Base-by-base conservation (phyloP, 2,888 invertebrate genomes). In the Rhyacophila evoluta region DNA sequence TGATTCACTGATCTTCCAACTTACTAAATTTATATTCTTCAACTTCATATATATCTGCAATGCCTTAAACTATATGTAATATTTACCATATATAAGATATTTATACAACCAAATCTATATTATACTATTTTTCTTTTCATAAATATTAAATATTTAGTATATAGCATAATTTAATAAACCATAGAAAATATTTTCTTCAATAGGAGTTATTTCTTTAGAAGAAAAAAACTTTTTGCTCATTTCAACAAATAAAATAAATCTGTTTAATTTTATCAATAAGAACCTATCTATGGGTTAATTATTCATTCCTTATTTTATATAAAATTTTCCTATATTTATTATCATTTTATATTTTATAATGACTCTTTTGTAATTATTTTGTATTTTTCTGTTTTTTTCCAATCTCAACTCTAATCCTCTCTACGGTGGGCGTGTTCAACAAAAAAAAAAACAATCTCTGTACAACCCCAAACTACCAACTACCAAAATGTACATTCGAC, bases 361-460 rank as follows among this genome's bases (percentile, higher is more conserved):
- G 74, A 79, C 36, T 79, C 78, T 83, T 74, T 74, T 81, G 81
- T 81, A 80, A 81, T 75, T 81, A 81, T 79, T 89, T 89, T 89
- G 87, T 89, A 87, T 89, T 89, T 90, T 89, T 89, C 87, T 88
- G 88, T 81, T 82, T 81, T 82, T 89, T 89, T 89, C 89, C 88
- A 89, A 88, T 89, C 89, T 90, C 89, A 89, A 87, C 87, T 89
- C 88, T 89, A 89, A 89, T 89, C 89, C 89, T 78, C 79, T 78
- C 81, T 80, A 74, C 86, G 88, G 87, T 86, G 82, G 82, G 87
- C 55, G 87, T 88, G 89, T 88, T 88, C 88, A 83, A 83, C 84
- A 88, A 88, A 87, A 87, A 85, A 79, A 78, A 39, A 82, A 70
- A 55, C 74, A 75, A 75, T 36, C 76, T 72, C 15, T 72, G 37